Evolutionary conservation across 2,113 vertebrate genomes (phyloP).

Genomic region (Lota lota): DNA sequence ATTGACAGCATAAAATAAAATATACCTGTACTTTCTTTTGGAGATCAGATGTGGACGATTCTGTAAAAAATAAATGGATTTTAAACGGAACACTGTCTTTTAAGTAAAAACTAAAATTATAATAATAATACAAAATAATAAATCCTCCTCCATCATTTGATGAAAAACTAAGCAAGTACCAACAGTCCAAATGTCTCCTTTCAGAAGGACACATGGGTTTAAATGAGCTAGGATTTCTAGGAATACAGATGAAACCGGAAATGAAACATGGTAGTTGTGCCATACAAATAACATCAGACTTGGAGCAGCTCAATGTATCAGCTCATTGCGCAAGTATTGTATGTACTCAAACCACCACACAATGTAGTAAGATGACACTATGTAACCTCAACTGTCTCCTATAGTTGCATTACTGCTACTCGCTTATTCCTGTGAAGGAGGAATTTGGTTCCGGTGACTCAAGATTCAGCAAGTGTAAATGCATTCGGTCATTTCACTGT

Average conservation of each 20-base stretch:
- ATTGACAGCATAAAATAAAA: slow-evolving; percentile 54
- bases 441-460: too few species aligned
- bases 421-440: too few species aligned
- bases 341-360: too few species aligned
- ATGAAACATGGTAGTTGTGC: slow-evolving; percentile 2
- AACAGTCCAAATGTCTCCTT: too few species aligned
- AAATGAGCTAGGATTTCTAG: slow-evolving; percentile 16
- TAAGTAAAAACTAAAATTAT: slow-evolving; percentile 18
- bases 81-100: slow-evolving; percentile 48
- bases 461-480: too few species aligned
- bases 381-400: too few species aligned
- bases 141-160: not conserved
- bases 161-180: too few species aligned
- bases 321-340: too few species aligned
- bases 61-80: slow-evolving; percentile 78
- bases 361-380: too few species aligned
- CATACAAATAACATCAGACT: slow-evolving; percentile 10
- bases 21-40: slow-evolving; percentile 76
- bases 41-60: slow-evolving; percentile 69
- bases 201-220: not conserved
- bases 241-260: slow-evolving; percentile 15
- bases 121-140: slow-evolving; percentile 20
- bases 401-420: too few species aligned
- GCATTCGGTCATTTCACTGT: too few species aligned
- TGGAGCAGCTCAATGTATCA: not conserved